Evolutionary conservation across 1,140 invertebrate species (phyloP), one percentile per base, ranked within the genome.

Genomic region (Drosophila nebulosa): DNA sequence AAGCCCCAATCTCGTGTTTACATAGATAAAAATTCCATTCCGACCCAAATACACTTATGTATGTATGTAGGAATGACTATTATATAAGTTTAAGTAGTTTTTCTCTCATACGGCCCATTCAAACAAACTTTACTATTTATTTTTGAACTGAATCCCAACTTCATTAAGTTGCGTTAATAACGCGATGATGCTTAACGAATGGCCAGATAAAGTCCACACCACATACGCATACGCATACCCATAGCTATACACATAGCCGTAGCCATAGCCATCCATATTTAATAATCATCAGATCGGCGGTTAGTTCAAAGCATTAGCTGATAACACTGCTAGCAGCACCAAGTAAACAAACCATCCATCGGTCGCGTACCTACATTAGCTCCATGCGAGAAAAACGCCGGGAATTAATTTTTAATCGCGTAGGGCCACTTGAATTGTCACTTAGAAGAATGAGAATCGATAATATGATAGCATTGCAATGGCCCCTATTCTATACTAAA

Each of bases 401-500:
- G 73, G 83, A 86, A 86, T 86, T 86, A 86, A 79, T 83, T 86
- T 86, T 86, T 86, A 86, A 86, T 86, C 83, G 83, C 79, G 64
- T 83, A 89, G 70, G 63, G 70, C 83, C 83, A 86, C 83, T 86
- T 86, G 83, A 86, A 70, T 81, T 86, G 81, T 86, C 81, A 78
- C 58, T 81, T 73, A 67, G 68, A 63, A 63, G 61, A 52, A 65
- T 27, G 50, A 63, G 69, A 53, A 32, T 10, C 52, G 32, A 10
- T 22, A 30, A 46, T 51, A 22, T 39, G 32, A 61, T 50, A 22
- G 4, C 39, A 1, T 10, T 60, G 36, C 21, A 21, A 22, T 26
- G 18, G 10, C 4, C 16, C 36, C 58, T 5, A 53, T 55, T 1
- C 24, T 35, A 27, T 27, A 16, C 26, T 10, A 27, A 36, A n/a